These are phyloP conservation scores for Smittia aterrima DNA, from an alignment of 2,888 invertebrate species.

Conservation along the genomic window DNA sequence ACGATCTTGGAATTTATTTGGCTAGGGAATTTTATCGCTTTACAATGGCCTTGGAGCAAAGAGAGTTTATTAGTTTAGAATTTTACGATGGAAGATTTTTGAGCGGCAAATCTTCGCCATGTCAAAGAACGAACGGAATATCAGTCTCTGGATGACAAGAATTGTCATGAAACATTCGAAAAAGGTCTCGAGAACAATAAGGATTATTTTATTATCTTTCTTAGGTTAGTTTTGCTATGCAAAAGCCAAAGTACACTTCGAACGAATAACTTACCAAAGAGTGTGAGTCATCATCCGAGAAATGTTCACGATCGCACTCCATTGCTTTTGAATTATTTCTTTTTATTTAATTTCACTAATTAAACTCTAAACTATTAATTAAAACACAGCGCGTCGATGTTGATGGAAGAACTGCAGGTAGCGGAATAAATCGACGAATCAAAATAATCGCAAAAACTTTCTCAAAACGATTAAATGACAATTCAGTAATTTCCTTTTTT, in stretches of 20 bases:
- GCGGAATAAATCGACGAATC: too few relatives aligned
- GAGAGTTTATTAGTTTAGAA: background rate
- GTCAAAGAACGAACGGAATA: constrained; percentile 35
- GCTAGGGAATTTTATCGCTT: background rate
- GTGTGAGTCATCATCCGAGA: constrained; percentile 41
- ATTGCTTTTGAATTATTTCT: constrained; percentile 1
- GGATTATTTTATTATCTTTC: constrained; percentile 25
- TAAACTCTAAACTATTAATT: background rate
- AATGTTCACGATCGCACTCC: constrained; percentile 35
- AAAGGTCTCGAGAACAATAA: background rate
- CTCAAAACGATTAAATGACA: too few relatives aligned
- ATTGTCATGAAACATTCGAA: background rate
- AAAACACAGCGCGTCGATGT: too few relatives aligned
- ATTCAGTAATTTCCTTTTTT: too few relatives aligned
- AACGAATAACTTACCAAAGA: constrained; percentile 19
- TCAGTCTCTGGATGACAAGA: background rate
- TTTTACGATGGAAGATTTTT: constrained; percentile 15
- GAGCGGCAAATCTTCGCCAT: constrained; percentile 2
- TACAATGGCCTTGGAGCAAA: background rate
- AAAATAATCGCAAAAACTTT: too few relatives aligned
- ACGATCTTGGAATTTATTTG: background rate
- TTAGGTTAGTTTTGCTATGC: background rate
- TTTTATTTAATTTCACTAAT: background rate
- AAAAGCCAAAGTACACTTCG: background rate
- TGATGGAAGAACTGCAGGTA: too few relatives aligned